phyloP scores from a whole-genome alignment of 2,888 invertebrate species.

The Trichogramma evanescens region DNA sequence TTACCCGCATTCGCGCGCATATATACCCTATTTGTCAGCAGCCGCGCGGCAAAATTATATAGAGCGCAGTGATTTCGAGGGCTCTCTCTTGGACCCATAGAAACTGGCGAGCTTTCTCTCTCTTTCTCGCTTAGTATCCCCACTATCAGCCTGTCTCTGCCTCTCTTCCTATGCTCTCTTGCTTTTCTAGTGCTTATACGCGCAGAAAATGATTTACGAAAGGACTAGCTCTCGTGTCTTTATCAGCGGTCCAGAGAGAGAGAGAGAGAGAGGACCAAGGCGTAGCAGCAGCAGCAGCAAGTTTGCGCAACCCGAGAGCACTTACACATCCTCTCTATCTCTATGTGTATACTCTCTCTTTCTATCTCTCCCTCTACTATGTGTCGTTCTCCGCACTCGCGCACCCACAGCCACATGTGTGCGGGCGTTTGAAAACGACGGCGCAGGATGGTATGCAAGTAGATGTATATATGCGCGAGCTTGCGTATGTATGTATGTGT shows the following conservation, averaged over 20 bases:
- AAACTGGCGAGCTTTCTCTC: background rate
- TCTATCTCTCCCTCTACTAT: too few species aligned
- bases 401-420: background rate
- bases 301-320: too few species aligned
- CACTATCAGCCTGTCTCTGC: background rate
- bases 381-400: slow-evolving; percentile 1
- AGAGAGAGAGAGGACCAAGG: too few species aligned
- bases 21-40: too few species aligned
- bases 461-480: background rate
- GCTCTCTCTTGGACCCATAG: slow-evolving; percentile 1
- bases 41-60: too few species aligned
- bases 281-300: too few species aligned
- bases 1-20: too few species aligned
- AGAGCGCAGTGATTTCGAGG: slow-evolving; percentile 8
- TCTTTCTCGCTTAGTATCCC: background rate
- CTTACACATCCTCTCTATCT: too few species aligned
- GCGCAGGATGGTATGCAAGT: background rate
- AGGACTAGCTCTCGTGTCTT: too few species aligned
- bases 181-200: too few species aligned
- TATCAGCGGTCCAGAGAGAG: too few species aligned
- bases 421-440: background rate
- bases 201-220: too few species aligned
- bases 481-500: slow-evolving; percentile 5
- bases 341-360: background rate
- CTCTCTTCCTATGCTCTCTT: background rate